Evolutionary conservation across 2,888 invertebrate species (phyloP).

Genomic region (Crossocerus cetratus): DNA sequence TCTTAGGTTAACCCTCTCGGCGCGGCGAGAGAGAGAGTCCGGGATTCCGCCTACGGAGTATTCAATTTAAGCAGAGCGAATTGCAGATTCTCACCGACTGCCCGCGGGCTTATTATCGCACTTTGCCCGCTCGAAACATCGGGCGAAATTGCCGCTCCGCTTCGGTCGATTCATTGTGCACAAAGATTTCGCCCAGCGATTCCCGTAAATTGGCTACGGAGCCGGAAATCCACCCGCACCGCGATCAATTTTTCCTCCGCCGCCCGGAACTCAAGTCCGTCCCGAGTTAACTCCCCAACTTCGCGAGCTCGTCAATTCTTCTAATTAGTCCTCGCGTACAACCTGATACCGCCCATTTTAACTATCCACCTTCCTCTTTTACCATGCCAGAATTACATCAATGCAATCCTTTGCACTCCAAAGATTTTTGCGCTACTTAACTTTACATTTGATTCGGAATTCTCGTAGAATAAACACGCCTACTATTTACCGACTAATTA

Average conservation of each 20-base stretch:
- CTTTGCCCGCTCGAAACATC: conserved; percentile 69
- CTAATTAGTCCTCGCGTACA: not conserved
- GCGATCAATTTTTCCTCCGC: too few relatives aligned
- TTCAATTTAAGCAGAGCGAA: conserved; percentile 73
- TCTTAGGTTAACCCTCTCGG: conserved; percentile 68
- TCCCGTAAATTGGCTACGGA: conserved; percentile 24
- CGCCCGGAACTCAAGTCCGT: too few relatives aligned
- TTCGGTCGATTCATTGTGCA: conserved; percentile 41
- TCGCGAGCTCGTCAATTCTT: not conserved
- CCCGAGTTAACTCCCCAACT: not conserved
- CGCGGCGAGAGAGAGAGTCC: conserved; percentile 57
- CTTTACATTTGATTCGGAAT: too few relatives aligned
- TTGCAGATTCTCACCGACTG: conserved; percentile 72
- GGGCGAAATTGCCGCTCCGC: conserved; percentile 61
- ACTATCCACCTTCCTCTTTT: too few relatives aligned
- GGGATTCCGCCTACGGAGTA: conserved; percentile 67
- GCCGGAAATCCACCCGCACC: conserved; percentile 9
- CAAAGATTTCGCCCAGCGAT: conserved; percentile 42
- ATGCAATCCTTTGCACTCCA: too few relatives aligned
- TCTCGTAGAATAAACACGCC: too few relatives aligned
- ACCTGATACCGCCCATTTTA: not conserved
- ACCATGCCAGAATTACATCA: too few relatives aligned
- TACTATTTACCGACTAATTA: too few relatives aligned
- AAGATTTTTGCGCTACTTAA: too few relatives aligned
- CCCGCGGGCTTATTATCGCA: conserved; percentile 75